These are phyloP conservation scores for Tapera naevia DNA, from an alignment of 2,797 vertebrate species.

Conservation along the genomic window DNA sequence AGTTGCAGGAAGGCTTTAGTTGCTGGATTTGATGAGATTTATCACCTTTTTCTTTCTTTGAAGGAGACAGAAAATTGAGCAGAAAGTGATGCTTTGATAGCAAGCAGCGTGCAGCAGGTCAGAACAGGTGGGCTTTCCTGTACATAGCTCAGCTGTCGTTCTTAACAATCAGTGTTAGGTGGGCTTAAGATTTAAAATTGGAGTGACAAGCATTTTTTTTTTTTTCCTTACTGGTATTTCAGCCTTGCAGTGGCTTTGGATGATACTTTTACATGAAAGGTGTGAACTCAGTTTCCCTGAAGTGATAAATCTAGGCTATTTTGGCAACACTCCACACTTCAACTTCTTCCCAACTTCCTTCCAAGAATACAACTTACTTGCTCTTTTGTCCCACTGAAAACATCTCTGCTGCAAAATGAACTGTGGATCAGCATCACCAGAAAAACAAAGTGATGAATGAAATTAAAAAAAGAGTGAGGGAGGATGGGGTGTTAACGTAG, in stretches of 20 bases:
- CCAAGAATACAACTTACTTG: background rate
- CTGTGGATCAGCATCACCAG: background rate
- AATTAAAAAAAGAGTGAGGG: background rate
- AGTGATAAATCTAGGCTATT: background rate
- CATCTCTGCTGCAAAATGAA: background rate
- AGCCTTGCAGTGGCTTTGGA: background rate
- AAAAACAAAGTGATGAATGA: background rate
- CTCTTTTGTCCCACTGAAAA: background rate
- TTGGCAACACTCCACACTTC: background rate
- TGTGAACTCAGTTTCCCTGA: conserved; percentile 29
- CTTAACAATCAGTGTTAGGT: background rate
- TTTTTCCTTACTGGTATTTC: background rate
- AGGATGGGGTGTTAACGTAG: background rate
- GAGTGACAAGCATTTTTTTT: background rate
- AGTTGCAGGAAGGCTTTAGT: background rate
- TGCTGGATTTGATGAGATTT: background rate
- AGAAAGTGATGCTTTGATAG: background rate
- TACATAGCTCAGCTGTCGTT: background rate
- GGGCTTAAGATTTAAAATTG: background rate
- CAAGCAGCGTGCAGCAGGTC: background rate
- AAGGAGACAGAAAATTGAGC: background rate
- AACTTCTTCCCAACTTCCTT: background rate
- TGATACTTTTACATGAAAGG: background rate
- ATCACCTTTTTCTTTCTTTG: background rate
- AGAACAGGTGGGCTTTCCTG: background rate